Base-by-base conservation (phyloP, 2,113 vertebrate genomes). In the Megalops atlanticus region DNA sequence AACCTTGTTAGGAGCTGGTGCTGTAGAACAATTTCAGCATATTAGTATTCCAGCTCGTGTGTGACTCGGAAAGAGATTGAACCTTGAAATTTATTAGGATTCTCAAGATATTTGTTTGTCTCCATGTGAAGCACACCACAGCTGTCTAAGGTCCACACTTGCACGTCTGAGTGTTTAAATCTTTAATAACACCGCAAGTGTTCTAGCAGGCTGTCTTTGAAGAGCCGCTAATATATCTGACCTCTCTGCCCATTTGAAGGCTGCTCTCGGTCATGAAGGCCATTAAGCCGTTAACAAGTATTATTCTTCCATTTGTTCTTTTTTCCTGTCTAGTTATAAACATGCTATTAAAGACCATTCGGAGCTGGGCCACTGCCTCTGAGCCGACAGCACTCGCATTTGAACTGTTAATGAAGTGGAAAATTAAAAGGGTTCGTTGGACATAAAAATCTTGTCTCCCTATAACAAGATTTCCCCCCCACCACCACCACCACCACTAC, bases 391-490 rank as follows among this genome's bases (percentile, higher is more conserved):
- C 87, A 84, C 85, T 89, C 84, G 85, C 85, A 89, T 89, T 85
- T 88, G 74, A 88, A 87, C 84, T 85, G 85, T 89, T 92, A 93
- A 93, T 93, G 92, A 92, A 90, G 92, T 87, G 84, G 90, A 92
- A 93, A 94, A 93, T 93, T 91, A 93, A 92, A 92, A 87, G 87
- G 85, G 91, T 89, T 84, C 78, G 85, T 82, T 43, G 84, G 88
- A 90, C 86, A 85, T 84, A 84, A 71, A 85, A 89, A 88, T 89
- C 88, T 80, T 89, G 88, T 91, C 86, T 89, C 82, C 31, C 82
- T 81, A 87, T 83, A 82, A 85, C 87, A 87, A 81, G 81, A 84
- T 80, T 81, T 85, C 81, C 79, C 64, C 79, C 80, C 69, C 79
- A 79, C 77, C 43, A 4, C 27, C 27, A 24, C 39, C 2, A 24